Evolutionary conservation across 2,113 vertebrate genomes (phyloP).

Genomic region (Chaenocephalus aceratus): DNA sequence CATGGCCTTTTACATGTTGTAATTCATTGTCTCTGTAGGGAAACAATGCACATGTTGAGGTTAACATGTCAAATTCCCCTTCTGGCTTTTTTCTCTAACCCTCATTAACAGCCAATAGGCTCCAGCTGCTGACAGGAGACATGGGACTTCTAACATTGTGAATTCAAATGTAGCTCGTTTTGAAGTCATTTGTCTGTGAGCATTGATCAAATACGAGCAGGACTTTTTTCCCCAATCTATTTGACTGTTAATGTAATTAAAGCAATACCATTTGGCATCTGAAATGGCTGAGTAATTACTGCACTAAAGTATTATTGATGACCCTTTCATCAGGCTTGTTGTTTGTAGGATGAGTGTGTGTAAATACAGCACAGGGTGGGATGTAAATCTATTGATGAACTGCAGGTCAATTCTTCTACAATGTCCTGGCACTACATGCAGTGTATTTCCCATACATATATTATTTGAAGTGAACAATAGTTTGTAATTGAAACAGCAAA

Average conservation of each 20-base stretch:
- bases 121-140: slow-evolving; percentile 25
- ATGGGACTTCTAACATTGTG: background rate
- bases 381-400: slow-evolving; percentile 19
- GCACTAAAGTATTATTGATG: slow-evolving; percentile 46
- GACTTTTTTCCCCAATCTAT: background rate
- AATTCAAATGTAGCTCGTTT: slow-evolving; percentile 32
- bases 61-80: background rate
- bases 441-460: slow-evolving; percentile 19
- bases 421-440: background rate
- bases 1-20: background rate
- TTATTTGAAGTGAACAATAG: slow-evolving; percentile 52
- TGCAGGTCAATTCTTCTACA: background rate
- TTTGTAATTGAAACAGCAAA: slow-evolving; percentile 61
- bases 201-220: slow-evolving; percentile 1
- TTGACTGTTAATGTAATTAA: slow-evolving; percentile 24
- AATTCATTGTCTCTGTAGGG: slow-evolving; percentile 7
- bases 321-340: slow-evolving; percentile 36
- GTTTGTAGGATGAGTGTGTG: slow-evolving; percentile 4
- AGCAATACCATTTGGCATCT: background rate
- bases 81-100: background rate
- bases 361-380: background rate
- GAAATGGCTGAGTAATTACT: slow-evolving; percentile 40
- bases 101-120: slow-evolving; percentile 21
- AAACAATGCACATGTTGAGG: background rate
- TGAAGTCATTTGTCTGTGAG: background rate